Conservation (phyloP, 1,140 invertebrate genomes). For the Drosophila chauvacae region DNA sequence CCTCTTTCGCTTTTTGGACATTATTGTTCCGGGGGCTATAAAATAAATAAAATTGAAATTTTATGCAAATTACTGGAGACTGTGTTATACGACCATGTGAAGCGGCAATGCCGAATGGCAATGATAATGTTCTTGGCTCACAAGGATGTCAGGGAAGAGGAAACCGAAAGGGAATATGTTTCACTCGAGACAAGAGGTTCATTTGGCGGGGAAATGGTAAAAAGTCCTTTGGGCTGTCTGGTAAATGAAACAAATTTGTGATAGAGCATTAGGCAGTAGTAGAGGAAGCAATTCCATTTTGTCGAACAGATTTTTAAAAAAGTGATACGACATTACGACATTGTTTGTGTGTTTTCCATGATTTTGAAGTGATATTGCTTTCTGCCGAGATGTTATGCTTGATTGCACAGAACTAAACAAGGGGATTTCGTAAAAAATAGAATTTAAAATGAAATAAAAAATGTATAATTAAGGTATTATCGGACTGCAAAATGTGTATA, state of each 20-base stretch:
- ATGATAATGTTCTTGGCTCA: slow-evolving; percentile 37
- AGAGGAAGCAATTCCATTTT: slow-evolving; percentile 27
- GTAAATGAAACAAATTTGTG: slow-evolving; percentile 21
- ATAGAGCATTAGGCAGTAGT: slow-evolving; percentile 4
- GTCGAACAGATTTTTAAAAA: slow-evolving; percentile 32
- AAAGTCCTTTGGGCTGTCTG: slow-evolving; percentile 21
- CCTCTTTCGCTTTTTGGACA: not conserved
- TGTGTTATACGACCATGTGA: slow-evolving; percentile 32
- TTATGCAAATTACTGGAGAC: slow-evolving; percentile 69
- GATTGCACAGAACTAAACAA: not conserved
- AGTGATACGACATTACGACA: slow-evolving; percentile 7
- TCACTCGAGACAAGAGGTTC: slow-evolving; percentile 37
- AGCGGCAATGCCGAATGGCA: slow-evolving; percentile 33
- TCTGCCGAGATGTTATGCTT: not conserved
- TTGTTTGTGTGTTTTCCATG: slow-evolving; percentile 7
- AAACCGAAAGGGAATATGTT: slow-evolving; percentile 61
- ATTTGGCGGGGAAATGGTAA: slow-evolving; percentile 31
- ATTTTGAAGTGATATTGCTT: not conserved
- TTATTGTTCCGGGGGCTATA: slow-evolving; percentile 64
- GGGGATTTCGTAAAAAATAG: not conserved
- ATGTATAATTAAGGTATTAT: not conserved
- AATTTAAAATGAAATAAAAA: not conserved
- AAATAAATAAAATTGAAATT: slow-evolving; percentile 81
- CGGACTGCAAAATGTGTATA: too few relatives aligned
- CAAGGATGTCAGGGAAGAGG: slow-evolving; percentile 8